A percentile compares a stretch with the other conserved stretches of the same genome.
Conservation (phyloP, 2,888 invertebrate genomes). For the Hydrotaea cyrtoneurina region DNA sequence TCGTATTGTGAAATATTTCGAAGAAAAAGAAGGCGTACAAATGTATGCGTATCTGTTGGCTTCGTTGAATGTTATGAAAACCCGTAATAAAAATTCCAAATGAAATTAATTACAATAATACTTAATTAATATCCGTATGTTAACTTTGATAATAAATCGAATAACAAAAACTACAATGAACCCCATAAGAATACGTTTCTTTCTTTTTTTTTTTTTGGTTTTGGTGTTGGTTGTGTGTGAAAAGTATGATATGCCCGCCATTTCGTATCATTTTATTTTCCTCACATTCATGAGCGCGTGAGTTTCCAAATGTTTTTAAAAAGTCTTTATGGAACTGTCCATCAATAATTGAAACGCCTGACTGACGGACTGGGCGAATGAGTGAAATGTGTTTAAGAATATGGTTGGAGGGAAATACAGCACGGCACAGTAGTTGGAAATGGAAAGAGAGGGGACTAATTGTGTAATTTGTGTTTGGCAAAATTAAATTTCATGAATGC, state of each 20-base stretch:
- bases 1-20: too few species aligned
- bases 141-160: slow-evolving; percentile 24
- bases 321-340: neutral
- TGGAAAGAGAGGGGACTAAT: too few species aligned
- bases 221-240: too few species aligned
- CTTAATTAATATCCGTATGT: slow-evolving; percentile 40
- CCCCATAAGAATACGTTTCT: slow-evolving; percentile 6
- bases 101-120: slow-evolving; percentile 42
- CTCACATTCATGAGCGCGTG: neutral
- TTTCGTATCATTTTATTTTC: slow-evolving; percentile 13
- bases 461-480: too few species aligned
- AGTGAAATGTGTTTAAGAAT: neutral
- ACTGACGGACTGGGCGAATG: neutral
- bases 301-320: slow-evolving; percentile 5
- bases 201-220: too few species aligned
- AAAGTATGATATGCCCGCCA: neutral
- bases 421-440: too few species aligned
- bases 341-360: slow-evolving; percentile 9
- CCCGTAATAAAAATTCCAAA: slow-evolving; percentile 25
- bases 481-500: too few species aligned
- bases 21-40: too few species aligned
- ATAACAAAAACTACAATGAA: slow-evolving; percentile 8
- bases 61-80: neutral
- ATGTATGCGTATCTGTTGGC: neutral
- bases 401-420: neutral